Conservation (phyloP, 2,888 invertebrate genomes). For the Cremastinae sp. region DNA sequence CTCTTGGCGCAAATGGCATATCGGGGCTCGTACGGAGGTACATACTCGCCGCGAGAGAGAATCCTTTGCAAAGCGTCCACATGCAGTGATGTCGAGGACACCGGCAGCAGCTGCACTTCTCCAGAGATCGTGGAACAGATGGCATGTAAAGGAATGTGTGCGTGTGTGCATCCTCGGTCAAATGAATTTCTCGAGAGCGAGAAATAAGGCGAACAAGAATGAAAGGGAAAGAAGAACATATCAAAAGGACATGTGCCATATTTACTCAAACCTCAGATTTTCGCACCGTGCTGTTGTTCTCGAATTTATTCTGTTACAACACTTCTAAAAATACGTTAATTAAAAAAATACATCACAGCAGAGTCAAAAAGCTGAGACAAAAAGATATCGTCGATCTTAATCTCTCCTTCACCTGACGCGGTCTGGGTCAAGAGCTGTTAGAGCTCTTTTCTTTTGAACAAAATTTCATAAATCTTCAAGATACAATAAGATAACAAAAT, state of each 20-base stretch:
- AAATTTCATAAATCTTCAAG: too few species aligned
- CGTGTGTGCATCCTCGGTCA: constrained; percentile 34
- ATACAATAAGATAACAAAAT: too few species aligned
- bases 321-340: too few species aligned
- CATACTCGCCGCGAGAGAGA: constrained; percentile 16
- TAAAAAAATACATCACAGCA: too few species aligned
- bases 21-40: constrained; percentile 23
- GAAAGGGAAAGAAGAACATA: neutral
- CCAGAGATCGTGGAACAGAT: constrained; percentile 42
- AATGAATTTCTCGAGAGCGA: constrained; percentile 44
- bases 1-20: constrained; percentile 49
- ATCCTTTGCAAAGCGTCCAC: constrained; percentile 49
- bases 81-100: constrained; percentile 16
- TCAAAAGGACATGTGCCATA: constrained; percentile 4
- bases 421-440: too few species aligned
- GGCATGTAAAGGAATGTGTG: neutral
- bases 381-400: too few species aligned
- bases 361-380: too few species aligned
- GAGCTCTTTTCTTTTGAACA: too few species aligned
- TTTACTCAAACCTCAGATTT: too few species aligned
- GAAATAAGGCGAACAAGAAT: constrained; percentile 17
- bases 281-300: too few species aligned
- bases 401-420: too few species aligned
- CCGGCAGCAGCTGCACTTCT: constrained; percentile 25
- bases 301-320: too few species aligned